Evolutionary conservation across 1,140 invertebrate genomes (phyloP), one percentile per base, ranked within the genome.

Genomic region (Drosophila rhopaloa): DNA sequence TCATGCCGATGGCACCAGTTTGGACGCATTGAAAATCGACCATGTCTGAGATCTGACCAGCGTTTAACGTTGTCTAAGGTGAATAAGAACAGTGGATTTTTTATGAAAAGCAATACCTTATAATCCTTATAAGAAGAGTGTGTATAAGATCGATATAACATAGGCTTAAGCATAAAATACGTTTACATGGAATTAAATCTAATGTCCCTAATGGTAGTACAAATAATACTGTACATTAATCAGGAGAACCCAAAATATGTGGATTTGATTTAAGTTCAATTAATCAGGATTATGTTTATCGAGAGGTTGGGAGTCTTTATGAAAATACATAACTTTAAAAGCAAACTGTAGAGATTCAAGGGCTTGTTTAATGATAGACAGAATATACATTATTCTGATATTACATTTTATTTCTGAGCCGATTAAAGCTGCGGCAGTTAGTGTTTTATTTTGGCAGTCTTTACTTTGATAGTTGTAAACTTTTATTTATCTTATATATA

Each of bases 11-110:
- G 84, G 81, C 43, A 61, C 53, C 55, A 71, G 11, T 8, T 44
- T 89, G 38, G 84, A 88, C 37, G 76, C 66, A 5, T 61, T 83
- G 0, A 88, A 83, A 43, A 74, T 88, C 8, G 84, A 89, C 44
- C 83, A 88, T 73, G 83, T 88, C 27, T 85, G 57, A 84, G 44
- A 11, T 5, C 8, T 19, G 5, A 24, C 1, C 4, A 37, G 37
- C 55, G 60, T 79, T 13, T 48, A 57, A 62, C 56, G 55, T 24
- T 41, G 29, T 14, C 43, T 27, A 16, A n/a, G 24, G 32, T 16
- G 41, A 9, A 13, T 16, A 51, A 13, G 8, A 44, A n/a, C 14
- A 16, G 27, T 16, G 43, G 44, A 11, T 29, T 37, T 65, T 48
- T 48, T 24, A 46, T 19, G n/a, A 40, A 57, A 75, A 83, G 81